Base-by-base conservation (phyloP, 2,797 vertebrate species). In the Poecile montanus region DNA sequence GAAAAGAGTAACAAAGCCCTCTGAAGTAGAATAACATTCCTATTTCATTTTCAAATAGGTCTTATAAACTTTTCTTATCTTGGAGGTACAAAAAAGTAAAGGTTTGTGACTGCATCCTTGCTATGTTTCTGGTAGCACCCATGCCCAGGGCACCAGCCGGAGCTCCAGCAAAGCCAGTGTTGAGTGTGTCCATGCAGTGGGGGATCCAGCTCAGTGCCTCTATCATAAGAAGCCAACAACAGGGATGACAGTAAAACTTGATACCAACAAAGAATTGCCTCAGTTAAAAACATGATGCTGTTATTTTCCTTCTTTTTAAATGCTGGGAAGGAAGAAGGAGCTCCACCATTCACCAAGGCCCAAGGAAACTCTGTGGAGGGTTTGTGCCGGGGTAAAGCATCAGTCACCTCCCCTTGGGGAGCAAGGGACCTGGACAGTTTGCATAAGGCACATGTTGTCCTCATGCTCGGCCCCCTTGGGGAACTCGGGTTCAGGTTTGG, bases 371-470 rank as follows among this genome's bases (percentile, higher is more conserved):
- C 16, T 27, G 11, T 2, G 2, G 44, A 91, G 7, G 7, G 6
- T 45, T 42, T 70, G 20, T 45, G 6, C 30, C 0, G 1, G 6
- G 3, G 10, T 5, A 84, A 71, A 81, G 10, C 36, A 61, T 38
- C 67, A 5, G 30, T 67, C 4, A 1, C 10, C 13, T 61, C 54
- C 50, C 38, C 11, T 42, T 1, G 4, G 10, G 10, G 11, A 66
- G 12, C 10, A 11, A 56, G 38, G 17, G 7, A 4, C 6, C 6
- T 21, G 10, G 26, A 34, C 30, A 50, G 7, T 13, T 80, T 1
- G 0, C 8, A 8, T 29, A 62, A 73, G 22, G 23, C 3, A 9
- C 29, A 9, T 0, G 0, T 19, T 47, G 17, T 72, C 16, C 11
- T 54, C 5, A 2, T 29, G 47, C 21, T 25, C 9, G 0, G 4